These are phyloP conservation scores for Siderastrea radians DNA, from an alignment of 92 coral and sea anemone species.

Conservation along the genomic window DNA sequence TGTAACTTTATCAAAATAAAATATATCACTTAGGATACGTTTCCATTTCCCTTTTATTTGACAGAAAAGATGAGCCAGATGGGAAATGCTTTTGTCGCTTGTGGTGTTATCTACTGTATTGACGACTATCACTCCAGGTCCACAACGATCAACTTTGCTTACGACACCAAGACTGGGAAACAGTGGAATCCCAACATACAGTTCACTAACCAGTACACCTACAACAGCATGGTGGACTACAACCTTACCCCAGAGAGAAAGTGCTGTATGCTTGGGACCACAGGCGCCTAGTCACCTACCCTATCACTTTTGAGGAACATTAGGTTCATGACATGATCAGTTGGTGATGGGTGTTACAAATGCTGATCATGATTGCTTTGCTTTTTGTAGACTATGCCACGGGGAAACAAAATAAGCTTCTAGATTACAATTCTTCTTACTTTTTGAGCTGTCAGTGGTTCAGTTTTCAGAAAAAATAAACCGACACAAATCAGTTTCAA, in stretches of 20 bases:
- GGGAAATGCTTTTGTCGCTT: conserved; percentile 74
- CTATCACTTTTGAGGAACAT: conserved; percentile 49
- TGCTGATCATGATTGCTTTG: too few species aligned
- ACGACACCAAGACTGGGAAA: conserved; percentile 58
- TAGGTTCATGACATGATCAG: not conserved
- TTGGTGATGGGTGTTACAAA: not conserved
- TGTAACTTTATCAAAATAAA: too few species aligned
- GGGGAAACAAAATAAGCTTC: not conserved
- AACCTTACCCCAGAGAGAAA: conserved; percentile 67
- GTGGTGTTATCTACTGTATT: conserved; percentile 68
- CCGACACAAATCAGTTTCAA: not conserved
- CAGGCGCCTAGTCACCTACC: conserved; percentile 54
- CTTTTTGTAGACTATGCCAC: too few species aligned
- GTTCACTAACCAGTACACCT: conserved; percentile 61
- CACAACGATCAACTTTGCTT: conserved; percentile 74
- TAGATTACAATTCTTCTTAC: not conserved
- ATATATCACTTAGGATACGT: not conserved
- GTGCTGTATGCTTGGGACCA: conserved; percentile 74
- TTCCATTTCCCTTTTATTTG: not conserved
- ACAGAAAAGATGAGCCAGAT: conserved; percentile 24
- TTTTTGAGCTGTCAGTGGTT: not conserved
- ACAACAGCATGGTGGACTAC: conserved; percentile 75
- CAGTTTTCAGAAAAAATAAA: not conserved
- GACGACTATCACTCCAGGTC: conserved; percentile 16
- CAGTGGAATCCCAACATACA: conserved; percentile 65